phyloP scores from a whole-genome alignment of 2,888 invertebrate species.

The Drosophila tanythrix region DNA sequence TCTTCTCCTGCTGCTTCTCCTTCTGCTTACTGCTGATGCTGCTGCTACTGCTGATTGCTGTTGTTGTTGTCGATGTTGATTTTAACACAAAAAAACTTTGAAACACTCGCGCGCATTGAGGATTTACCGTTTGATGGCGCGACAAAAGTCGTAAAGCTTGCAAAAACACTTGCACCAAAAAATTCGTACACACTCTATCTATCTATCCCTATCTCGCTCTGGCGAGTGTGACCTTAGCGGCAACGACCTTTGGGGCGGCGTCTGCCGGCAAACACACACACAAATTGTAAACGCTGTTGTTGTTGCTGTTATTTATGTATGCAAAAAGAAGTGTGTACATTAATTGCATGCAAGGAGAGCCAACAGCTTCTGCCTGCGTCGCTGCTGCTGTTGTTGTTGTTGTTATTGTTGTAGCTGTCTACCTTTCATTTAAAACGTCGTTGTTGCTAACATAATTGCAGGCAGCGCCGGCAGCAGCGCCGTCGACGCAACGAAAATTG shows the following conservation, averaged over 20 bases:
- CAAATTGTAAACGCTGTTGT: slow-evolving; percentile 32
- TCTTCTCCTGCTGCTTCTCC: slow-evolving; percentile 11
- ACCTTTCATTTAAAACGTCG: slow-evolving; percentile 60
- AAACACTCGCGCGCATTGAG: slow-evolving; percentile 42
- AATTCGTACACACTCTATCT: slow-evolving; percentile 19
- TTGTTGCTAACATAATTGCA: slow-evolving; percentile 60
- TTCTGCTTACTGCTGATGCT: slow-evolving; percentile 9
- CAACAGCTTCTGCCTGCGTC: slow-evolving; percentile 31
- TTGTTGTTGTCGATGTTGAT: slow-evolving; percentile 25
- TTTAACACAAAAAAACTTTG: slow-evolving; percentile 5
- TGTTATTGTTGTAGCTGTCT: slow-evolving; percentile 40
- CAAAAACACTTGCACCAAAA: slow-evolving; percentile 53
- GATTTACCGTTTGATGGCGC: slow-evolving; percentile 57
- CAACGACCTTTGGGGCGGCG: slow-evolving; percentile 66
- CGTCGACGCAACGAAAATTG: slow-evolving; percentile 61
- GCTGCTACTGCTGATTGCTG: slow-evolving; percentile 20
- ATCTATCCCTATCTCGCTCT: slow-evolving; percentile 10
- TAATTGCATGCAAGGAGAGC: slow-evolving; percentile 50
- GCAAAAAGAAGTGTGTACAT: slow-evolving; percentile 57
- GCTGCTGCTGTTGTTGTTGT: slow-evolving; percentile 12
- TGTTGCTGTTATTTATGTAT: slow-evolving; percentile 54
- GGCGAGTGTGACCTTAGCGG: slow-evolving; percentile 61
- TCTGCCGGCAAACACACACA: slow-evolving; percentile 46
- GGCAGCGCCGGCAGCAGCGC: slow-evolving; percentile 56
- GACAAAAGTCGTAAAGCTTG: slow-evolving; percentile 31